These are phyloP conservation scores for Pristiophorus japonicus DNA, from an alignment of 2,113 vertebrate species.

Conservation along the genomic window DNA sequence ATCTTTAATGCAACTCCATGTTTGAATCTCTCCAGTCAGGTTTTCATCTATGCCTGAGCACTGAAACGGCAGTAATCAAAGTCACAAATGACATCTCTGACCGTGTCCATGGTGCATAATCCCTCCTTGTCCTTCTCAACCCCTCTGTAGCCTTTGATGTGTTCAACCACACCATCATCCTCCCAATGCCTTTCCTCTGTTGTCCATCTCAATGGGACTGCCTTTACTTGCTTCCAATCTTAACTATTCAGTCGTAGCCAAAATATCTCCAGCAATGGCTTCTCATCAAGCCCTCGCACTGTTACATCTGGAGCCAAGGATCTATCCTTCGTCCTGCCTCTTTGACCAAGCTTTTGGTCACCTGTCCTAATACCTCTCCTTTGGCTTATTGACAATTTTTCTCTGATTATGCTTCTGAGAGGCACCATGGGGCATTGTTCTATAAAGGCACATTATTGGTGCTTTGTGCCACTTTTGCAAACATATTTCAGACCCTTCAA, in stretches of 20 bases:
- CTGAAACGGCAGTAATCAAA: not conserved
- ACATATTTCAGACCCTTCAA: not conserved
- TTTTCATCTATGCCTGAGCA: not conserved
- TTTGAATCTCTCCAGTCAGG: not conserved
- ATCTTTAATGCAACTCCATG: not conserved
- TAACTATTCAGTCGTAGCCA: not conserved
- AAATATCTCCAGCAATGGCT: not conserved
- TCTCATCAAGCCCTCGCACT: not conserved
- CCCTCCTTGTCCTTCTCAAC: not conserved
- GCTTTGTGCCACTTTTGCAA: not conserved
- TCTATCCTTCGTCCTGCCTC: not conserved
- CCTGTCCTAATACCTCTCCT: not conserved
- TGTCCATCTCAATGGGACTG: too few species aligned
- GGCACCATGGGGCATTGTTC: not conserved
- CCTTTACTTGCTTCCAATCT: not conserved
- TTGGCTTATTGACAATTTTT: not conserved
- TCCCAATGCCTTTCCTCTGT: not conserved
- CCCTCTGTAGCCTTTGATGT: not conserved
- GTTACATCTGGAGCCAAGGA: not conserved
- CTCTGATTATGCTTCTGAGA: not conserved
- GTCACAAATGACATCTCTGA: not conserved
- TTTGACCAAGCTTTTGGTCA: not conserved
- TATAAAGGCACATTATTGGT: not conserved
- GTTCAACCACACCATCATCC: not conserved
- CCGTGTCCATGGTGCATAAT: not conserved